Evolutionary conservation across 2,888 invertebrate genomes (phyloP), one percentile per base, ranked within the genome.

Genomic region (Conistra vaccinii): DNA sequence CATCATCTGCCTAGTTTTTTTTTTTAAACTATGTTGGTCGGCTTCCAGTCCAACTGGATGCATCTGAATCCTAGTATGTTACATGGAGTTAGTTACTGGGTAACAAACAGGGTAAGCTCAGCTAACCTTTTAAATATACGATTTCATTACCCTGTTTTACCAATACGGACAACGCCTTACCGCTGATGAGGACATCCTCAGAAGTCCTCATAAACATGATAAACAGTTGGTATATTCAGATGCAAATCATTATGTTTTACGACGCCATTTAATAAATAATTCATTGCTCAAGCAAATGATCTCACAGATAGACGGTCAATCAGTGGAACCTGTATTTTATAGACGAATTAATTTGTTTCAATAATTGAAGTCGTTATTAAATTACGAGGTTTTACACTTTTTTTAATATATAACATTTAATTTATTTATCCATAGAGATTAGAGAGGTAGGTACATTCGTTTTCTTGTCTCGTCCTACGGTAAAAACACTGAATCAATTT

Each of bases 221-320:
- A 51, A 60, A 79, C 63, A 74, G 74, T 63, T 68, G 53, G 48
- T 65, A 45, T 58, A 58, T 73, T 73, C 42, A 70, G 75, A 82
- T 87, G 83, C 79, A 76, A 86, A 86, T 85, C 73, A 62, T 70
- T 72, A 78, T 26, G 23, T 79, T 89, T 88, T 74, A 87, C 71
- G 70, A 84, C 73, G 66, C 67, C 32, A 73, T 70, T 77, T 76
- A 69, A 86, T 90, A 76, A 89, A 89, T 90, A 77, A 90, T 89
- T 89, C 78, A 89, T 89, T 80, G 88, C 84, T 86, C 78, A 87
- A 80, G 39, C 60, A 72, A 53, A 75, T 83, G 76, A 75, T 81
- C 77, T 75, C 67, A 71, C 62, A 80, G 78, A 83, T 82, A 72
- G 66, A 70, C 68, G 29, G 35, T 81, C 80, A 81, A 86, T 87